Base-by-base conservation (phyloP, 2,888 invertebrate genomes). In the Amphiduros pacificus region DNA sequence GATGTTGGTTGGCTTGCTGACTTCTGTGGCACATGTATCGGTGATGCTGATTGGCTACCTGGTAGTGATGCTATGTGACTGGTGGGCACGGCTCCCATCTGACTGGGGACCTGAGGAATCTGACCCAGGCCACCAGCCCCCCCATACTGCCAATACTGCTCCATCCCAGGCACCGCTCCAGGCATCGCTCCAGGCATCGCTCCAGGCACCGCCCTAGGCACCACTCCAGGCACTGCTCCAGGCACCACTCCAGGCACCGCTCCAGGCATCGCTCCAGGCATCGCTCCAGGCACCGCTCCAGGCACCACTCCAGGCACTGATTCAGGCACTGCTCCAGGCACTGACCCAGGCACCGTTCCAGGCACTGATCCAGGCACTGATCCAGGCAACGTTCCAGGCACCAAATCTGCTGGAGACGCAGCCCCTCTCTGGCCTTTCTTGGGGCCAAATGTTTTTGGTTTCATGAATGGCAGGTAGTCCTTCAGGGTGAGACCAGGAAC, bases 381-480 rank as follows among this genome's bases (percentile, higher is more conserved):
- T 9, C 26, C 51, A 51, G 51, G 28, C 4, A 44, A 17, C 9
- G 36, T 36, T 36, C 11, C 9, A 11, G 36, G 44, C 20, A 5
- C 44, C n/a, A 17, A 5, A 14, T 22, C 26, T 6, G 22, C 52
- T 11, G 6, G n/a, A n/a, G n/a, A n/a, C n/a, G n/a, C n/a, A n/a
- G n/a, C n/a, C n/a, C 22, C 27, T 32, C 24, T 51, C 27, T 27
- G 9, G 2, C 44, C 58, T n/a, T 29, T 28, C 41, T 66, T 61
- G 2, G 58, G 48, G 6, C 81, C 81, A 73, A 79, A 81, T 26
- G 77, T 78, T 54, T 72, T 73, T 28, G 82, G 79, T 68, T 90
- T 89, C 87, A 90, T 89, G 61, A 88, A 89, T 0, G 92, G 91
- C 58, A 95, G 83, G 80, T 91, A 95, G 82, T 96, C 95, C 77